Base-by-base conservation (phyloP, 64 coral and sea anemone genomes). In the Acropora yongei region DNA sequence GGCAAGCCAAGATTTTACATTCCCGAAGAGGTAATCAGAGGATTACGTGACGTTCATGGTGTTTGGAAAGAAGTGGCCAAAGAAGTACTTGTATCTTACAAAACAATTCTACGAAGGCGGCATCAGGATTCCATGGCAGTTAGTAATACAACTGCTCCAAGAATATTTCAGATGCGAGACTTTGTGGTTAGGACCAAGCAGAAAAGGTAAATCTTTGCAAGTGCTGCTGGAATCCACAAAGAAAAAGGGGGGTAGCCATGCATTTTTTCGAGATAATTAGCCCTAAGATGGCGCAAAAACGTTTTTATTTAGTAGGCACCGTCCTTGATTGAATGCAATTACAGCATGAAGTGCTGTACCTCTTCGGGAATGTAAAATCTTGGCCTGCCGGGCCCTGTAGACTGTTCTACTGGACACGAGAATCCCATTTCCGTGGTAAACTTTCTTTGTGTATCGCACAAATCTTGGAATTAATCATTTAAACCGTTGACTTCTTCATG, bases 51-150 rank as follows among this genome's bases (percentile, higher is more conserved):
- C 85, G 50, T 53, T 53, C 51, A 55, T 55, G 51, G 51, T 2
- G 0, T 55, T 55, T 10, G 51, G 10, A 53, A 53, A 53, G 0
- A 53, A 66, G 87, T 94, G n/a, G 87, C 93, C 18, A 86, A 76
- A n/a, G 93, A 90, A 49, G 80, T 80, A 48, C 51, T 88, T 47
- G 88, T 90, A 76, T 86, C 88, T 51, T 90, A 89, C 74, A 65
- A 84, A 90, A 90, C 93, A 86, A 2, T 95, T 85, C 67, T 95
- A 74, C 55, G 80, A 95, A 89, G 93, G 67, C 93, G 88, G 44
- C 87, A 90, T 72, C 87, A 86, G 72, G 79, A 94, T 86, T 89
- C 87, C 41, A 63, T 90, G 79, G 9, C 72, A 57, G 80, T 90
- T 3, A 83, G 44, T 57, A 49, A 90, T 3, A 86, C 93, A 86